Conservation (phyloP, 2,888 invertebrate species). For the Meandrusa payeni region DNA sequence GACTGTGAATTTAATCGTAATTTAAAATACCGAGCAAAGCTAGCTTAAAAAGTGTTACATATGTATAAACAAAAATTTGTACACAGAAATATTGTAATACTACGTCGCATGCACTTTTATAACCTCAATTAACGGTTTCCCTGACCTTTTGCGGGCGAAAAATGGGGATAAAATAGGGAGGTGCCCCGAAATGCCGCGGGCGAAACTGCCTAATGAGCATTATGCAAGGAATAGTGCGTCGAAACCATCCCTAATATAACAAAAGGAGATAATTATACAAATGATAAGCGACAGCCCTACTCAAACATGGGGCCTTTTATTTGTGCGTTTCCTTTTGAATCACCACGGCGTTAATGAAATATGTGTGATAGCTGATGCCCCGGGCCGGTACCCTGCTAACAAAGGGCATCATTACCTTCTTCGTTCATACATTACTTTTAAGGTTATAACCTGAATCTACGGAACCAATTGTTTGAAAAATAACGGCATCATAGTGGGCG, state of each 20-base stretch:
- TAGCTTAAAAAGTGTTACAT: too few relatives aligned
- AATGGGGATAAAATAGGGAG: conserved; percentile 4
- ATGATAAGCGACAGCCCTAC: conserved; percentile 17
- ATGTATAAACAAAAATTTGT: too few relatives aligned
- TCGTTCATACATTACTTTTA: too few relatives aligned
- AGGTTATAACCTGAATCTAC: too few relatives aligned
- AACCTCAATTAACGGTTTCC: conserved; percentile 17
- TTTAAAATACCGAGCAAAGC: too few relatives aligned
- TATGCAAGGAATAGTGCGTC: conserved; percentile 16
- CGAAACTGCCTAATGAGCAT: conserved; percentile 25
- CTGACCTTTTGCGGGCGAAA: conserved; percentile 12
- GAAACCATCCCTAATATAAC: conserved; percentile 22
- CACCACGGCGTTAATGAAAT: conserved; percentile 15
- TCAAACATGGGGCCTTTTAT: conserved; percentile 22
- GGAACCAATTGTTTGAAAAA: too few relatives aligned
- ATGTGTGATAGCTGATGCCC: conserved; percentile 18
- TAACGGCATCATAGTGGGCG: too few relatives aligned
- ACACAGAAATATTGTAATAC: background rate
- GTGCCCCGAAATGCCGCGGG: conserved; percentile 8
- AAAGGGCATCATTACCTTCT: conserved; percentile 19
- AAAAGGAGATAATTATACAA: conserved; percentile 24
- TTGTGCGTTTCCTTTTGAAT: conserved; percentile 21
- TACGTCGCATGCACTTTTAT: conserved; percentile 5
- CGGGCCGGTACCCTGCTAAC: conserved; percentile 1
- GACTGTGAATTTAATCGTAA: too few relatives aligned